These are phyloP conservation scores for Heteractis magnifica DNA, from an alignment of 92 coral and sea anemone genomes.

Conservation along the genomic window DNA sequence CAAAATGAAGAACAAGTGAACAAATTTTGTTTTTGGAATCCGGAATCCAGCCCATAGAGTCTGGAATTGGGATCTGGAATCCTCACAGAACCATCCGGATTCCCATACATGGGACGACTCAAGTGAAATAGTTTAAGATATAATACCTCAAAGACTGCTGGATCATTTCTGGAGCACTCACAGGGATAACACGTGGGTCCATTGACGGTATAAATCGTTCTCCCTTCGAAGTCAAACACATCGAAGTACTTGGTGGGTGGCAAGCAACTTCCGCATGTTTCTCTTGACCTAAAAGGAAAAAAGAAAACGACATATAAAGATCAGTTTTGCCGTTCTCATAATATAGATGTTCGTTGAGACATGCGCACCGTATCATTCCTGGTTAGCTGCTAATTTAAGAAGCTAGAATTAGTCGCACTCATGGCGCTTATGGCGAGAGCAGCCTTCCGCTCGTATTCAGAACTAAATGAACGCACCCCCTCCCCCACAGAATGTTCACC, in stretches of 20 bases:
- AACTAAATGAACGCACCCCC: too few relatives aligned
- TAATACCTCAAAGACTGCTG: slow-evolving; percentile 53
- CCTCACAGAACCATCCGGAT: too few relatives aligned
- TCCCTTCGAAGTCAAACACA: slow-evolving; percentile 60
- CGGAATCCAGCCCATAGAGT: slow-evolving; percentile 53
- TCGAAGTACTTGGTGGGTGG: slow-evolving; percentile 83
- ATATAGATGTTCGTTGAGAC: too few relatives aligned
- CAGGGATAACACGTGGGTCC: slow-evolving; percentile 83
- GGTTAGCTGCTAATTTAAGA: too few relatives aligned
- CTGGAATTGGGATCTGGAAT: too few relatives aligned
- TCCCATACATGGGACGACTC: too few relatives aligned
- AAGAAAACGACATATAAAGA: neutral
- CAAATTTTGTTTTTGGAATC: too few relatives aligned
- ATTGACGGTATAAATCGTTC: slow-evolving; percentile 44
- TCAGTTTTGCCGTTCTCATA: neutral
- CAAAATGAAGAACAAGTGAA: neutral
- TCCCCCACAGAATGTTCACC: too few relatives aligned
- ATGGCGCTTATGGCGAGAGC: too few relatives aligned
- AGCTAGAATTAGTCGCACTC: too few relatives aligned
- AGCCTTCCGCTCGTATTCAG: too few relatives aligned
- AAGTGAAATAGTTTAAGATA: neutral
- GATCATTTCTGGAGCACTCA: slow-evolving; percentile 63
- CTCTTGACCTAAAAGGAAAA: slow-evolving; percentile 62
- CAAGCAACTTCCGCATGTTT: slow-evolving; percentile 80
- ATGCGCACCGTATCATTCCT: too few relatives aligned